phyloP scores from a whole-genome alignment of 2,113 vertebrate genomes.

The Hucho hucho region DNA sequence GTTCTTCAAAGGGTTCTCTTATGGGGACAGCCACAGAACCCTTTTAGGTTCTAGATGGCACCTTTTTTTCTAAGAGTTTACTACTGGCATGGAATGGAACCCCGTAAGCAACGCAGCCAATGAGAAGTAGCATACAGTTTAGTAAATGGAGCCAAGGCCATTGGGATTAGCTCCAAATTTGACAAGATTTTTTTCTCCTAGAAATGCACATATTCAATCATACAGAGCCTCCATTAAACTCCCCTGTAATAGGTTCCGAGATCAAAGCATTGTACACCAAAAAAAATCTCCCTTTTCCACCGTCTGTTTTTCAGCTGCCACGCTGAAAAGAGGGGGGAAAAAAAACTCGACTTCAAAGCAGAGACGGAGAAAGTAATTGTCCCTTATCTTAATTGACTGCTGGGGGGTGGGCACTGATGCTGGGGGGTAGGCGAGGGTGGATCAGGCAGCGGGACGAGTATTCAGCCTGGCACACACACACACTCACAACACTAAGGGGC shows the following conservation, averaged over 20 bases:
- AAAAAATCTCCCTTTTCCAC: conserved; percentile 45
- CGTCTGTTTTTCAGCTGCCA: conserved; percentile 56
- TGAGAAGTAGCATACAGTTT: conserved; percentile 55
- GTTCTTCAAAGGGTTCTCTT: too few species aligned
- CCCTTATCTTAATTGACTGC: conserved; percentile 79
- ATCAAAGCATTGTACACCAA: conserved; percentile 58
- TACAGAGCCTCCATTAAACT: conserved; percentile 31
- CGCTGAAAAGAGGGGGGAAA: conserved; percentile 60
- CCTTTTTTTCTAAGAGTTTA: too few species aligned
- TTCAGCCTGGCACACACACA: too few species aligned
- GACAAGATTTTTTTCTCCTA: background rate
- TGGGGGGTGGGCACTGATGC: conserved; percentile 28
- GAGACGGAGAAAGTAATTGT: conserved; percentile 78
- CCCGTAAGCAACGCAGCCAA: conserved; percentile 35
- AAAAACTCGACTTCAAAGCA: conserved; percentile 75
- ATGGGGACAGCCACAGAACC: too few species aligned
- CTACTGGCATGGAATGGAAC: background rate
- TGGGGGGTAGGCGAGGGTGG: conserved; percentile 11
- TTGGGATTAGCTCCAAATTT: conserved; percentile 38
- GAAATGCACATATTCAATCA: conserved; percentile 50
- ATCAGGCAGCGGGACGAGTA: background rate
- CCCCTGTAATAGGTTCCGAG: conserved; percentile 31
- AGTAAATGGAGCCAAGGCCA: conserved; percentile 45
- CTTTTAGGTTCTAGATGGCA: too few species aligned
- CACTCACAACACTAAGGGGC: too few species aligned